A percentile compares a stretch with the other conserved stretches of the same genome.
Conservation (phyloP, 2,113 vertebrate genomes). For the Saccopteryx bilineata region DNA sequence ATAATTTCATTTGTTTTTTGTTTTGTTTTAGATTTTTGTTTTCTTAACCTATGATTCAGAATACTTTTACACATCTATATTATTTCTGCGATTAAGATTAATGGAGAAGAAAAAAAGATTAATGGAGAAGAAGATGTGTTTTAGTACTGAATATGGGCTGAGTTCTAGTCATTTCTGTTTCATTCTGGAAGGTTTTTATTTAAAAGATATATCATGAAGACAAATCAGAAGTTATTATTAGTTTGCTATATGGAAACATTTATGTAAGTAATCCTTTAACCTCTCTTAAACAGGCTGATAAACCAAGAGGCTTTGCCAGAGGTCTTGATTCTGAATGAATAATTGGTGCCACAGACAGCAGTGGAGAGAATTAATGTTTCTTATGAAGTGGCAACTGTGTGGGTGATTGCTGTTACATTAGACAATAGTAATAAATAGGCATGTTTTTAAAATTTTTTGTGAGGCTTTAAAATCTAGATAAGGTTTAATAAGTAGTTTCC, state of each 20-base stretch:
- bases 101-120: background rate
- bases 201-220: background rate
- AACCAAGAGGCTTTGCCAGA: conserved; percentile 97
- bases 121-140: background rate
- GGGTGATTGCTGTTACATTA: background rate
- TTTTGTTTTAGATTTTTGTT: background rate
- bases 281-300: conserved; percentile 91
- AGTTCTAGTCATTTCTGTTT: background rate
- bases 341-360: conserved; percentile 99
- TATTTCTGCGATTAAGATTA: conserved; percentile 25
- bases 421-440: background rate
- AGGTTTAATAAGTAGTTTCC: conserved; percentile 26
- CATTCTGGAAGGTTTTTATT: conserved; percentile 2
- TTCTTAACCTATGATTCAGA: conserved; percentile 29
- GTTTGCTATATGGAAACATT: background rate
- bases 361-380: conserved; percentile 99
- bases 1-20: background rate
- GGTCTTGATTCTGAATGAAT: conserved; percentile 98
- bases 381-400: conserved; percentile 97
- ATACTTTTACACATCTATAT: background rate
- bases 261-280: conserved; percentile 34
- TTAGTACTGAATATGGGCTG: background rate
- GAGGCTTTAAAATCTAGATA: background rate
- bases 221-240: conserved; percentile 28
- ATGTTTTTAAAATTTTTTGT: background rate